These are phyloP conservation scores for Oryzias celebensis DNA, from an alignment of 2,113 vertebrate species.

Conservation along the genomic window DNA sequence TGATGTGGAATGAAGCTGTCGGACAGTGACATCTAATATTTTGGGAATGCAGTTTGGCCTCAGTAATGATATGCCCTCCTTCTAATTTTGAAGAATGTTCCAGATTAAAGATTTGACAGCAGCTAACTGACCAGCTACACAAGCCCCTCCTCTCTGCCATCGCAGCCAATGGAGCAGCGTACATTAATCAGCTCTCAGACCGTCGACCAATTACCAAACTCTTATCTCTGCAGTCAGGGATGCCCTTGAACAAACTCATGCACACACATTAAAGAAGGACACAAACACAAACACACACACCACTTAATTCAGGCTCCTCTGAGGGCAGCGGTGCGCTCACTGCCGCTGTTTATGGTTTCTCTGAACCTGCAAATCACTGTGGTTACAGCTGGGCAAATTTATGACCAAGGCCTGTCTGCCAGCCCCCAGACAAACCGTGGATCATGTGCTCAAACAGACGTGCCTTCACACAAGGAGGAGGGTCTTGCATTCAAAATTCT, in stretches of 20 bases:
- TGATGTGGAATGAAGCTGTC: neutral
- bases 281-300: slow-evolving; percentile 40
- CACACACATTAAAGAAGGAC: slow-evolving; percentile 23
- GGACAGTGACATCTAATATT: slow-evolving; percentile 19
- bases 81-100: slow-evolving; percentile 72
- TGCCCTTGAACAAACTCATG: slow-evolving; percentile 64
- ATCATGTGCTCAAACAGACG: slow-evolving; percentile 39
- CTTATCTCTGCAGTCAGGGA: slow-evolving; percentile 40
- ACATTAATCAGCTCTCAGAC: slow-evolving; percentile 63
- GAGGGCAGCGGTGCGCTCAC: slow-evolving; percentile 52
- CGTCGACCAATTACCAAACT: slow-evolving; percentile 49
- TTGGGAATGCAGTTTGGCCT: slow-evolving; percentile 33
- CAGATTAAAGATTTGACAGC: slow-evolving; percentile 70
- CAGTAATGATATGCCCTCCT: slow-evolving; percentile 27
- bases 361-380: slow-evolving; percentile 73
- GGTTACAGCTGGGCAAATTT: slow-evolving; percentile 67
- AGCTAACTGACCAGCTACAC: slow-evolving; percentile 65
- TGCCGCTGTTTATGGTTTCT: slow-evolving; percentile 73
- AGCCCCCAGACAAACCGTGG: slow-evolving; percentile 59
- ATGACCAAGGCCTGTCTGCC: slow-evolving; percentile 51
- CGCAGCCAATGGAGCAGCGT: slow-evolving; percentile 67
- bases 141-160: slow-evolving; percentile 59
- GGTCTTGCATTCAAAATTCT: slow-evolving; percentile 18
- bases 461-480: slow-evolving; percentile 10
- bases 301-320: slow-evolving; percentile 63